Base-by-base conservation (phyloP, 1,140 invertebrate species). In the Euwallacea fornicatus region DNA sequence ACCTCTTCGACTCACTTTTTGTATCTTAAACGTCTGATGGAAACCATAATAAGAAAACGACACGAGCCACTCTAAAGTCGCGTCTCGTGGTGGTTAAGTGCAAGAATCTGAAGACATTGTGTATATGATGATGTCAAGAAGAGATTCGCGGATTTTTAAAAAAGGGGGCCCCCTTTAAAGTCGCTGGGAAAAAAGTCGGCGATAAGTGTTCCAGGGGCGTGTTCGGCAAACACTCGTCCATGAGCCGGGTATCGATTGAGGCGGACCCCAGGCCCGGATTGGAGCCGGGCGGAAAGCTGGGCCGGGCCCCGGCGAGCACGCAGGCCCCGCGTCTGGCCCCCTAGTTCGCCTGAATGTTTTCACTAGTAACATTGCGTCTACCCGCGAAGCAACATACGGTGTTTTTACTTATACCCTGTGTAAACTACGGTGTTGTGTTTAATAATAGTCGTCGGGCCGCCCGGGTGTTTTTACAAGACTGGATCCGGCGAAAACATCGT, bases 371-470 rank as follows among this genome's bases (percentile, higher is more conserved):
- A 82, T 81, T 79, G 79, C 77, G 79, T 76, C 79, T 66, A 75
- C 74, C 74, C 76, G 66, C 77, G 79, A 77, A 80, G 79, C 80
- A 77, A 80, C 78, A 79, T 77, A 77, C 78, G 67, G 74, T 82
- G 81, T 82, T 82, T 82, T 81, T 80, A 81, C 81, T 81, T 81
- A 81, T 79, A 81, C 80, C 78, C 76, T 82, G 80, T 81, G 80
- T 82, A 82, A 82, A 82, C 80, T 75, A 78, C 78, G 68, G 78
- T 82, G 81, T 82, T 82, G 81, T 82, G 81, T 81, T 81, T 82
- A 79, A 82, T 81, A 82, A 82, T 82, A 82, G 80, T 79, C 76
- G 79, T 78, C 80, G 81, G 79, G 76, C 78, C 72, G 78, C 72
- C 74, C 75, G 77, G 76, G 76, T 82, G 80, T 81, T 82, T 82